Evolutionary conservation across 2,888 invertebrate species (phyloP), one percentile per base, ranked within the genome.

Genomic region (Drosophila hamatofila): DNA sequence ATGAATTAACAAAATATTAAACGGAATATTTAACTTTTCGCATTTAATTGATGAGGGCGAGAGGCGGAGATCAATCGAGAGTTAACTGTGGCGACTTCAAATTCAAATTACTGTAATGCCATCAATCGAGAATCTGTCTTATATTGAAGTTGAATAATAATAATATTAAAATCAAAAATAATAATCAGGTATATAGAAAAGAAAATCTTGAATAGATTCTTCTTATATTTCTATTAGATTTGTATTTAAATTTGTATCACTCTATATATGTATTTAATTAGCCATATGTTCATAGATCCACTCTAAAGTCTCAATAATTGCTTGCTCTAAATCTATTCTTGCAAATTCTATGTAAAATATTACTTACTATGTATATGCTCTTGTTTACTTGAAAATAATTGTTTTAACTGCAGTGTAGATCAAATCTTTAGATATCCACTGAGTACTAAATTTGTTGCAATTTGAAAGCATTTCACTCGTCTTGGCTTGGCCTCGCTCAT

Each of bases 1-100:
- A 64, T 83, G 75, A 88, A 83, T 87, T 78, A 62, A 84, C 84
- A 88, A 67, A 82, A 69, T 48, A 56, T 57, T 52, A 55, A 54
- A 63, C 69, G 72, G 64, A 44, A 68, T 81, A 74, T 77, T 85
- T 65, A 68, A 78, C 56, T 61, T 73, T 81, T 81, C 66, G 62
- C 74, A 57, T 58, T 65, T 49, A 66, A 35, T 54, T 51, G 68
- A 23, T 49, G 58, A 27, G 23, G 25, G 21, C 21, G 18, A 16
- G 52, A 16, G 21, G 30, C 4, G 46, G 30, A 30, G 44, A 14
- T 23, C n/a, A 25, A 27, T 42, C 39, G 51, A n/a, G 5, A 18
- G 25, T n/a, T 25, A 27, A 37, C 61, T 49, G 61, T 41, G 56
- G 39, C 27, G n/a, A 54, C 41, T 52, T 56, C 49, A 49, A 62